Percentiles rank a stretch among this genome's conserved stretches.
Conservation (phyloP, 2,888 invertebrate genomes). For the Polymixis lichenea region DNA sequence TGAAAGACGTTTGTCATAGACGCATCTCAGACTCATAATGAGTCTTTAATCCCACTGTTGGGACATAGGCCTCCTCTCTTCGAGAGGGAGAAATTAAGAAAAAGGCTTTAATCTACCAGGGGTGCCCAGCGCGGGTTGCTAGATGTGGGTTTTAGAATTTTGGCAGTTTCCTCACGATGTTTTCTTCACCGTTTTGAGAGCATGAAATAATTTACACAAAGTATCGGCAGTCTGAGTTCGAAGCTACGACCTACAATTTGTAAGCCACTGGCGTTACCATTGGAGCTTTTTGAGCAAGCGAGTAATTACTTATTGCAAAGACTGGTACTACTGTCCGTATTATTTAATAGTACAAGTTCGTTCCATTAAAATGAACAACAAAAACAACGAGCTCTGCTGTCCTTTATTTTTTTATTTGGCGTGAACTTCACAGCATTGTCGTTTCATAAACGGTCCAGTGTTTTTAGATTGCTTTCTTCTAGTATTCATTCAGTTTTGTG, state of each 20-base stretch:
- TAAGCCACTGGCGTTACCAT: no score
- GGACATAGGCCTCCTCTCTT: no score
- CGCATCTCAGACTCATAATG: background rate
- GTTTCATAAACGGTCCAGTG: conserved; percentile 45
- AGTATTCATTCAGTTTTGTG: conserved; percentile 17
- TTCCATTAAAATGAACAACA: conserved; percentile 49
- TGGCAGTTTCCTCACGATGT: no score
- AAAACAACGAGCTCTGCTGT: conserved; percentile 25
- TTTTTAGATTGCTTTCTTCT: conserved; percentile 51
- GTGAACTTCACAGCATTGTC: conserved; percentile 56
- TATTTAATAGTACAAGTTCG: background rate
- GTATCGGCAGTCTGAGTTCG: no score
- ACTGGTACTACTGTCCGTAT: conserved; percentile 11
- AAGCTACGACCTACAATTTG: no score
- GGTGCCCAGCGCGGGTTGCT: no score
- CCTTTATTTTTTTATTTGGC: conserved; percentile 54
- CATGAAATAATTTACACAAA: no score
- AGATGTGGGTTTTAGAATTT: no score
- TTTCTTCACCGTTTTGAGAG: no score
- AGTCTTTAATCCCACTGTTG: no score
- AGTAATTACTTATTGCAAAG: background rate
- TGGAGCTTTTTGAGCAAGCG: fast-evolving
- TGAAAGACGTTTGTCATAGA: background rate
- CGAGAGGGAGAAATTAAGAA: no score
- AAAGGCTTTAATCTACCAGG: no score